Percentiles rank a stretch among this genome's conserved stretches.
Conservation (phyloP, 2,888 invertebrate species). For the Dione vanillae region DNA sequence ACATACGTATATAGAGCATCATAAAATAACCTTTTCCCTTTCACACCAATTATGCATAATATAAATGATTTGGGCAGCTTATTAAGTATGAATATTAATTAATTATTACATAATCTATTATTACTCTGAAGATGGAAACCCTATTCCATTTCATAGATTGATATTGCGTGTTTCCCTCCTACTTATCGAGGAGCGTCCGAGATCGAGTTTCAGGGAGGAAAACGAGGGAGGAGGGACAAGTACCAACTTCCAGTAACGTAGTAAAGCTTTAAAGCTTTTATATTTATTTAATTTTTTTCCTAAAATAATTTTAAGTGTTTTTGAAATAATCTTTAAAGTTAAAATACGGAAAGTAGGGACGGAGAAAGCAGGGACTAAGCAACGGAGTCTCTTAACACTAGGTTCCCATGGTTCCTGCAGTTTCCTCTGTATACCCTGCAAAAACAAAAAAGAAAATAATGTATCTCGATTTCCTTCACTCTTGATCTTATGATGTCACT, state of each 20-base stretch:
- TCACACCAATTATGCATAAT: background rate
- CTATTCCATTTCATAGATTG: conserved; percentile 39
- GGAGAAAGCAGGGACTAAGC: too few relatives aligned
- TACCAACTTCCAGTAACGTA: conserved; percentile 6
- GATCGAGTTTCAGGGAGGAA: conserved; percentile 37
- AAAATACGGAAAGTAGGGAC: too few relatives aligned
- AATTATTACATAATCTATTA: conserved; percentile 33
- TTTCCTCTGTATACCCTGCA: too few relatives aligned
- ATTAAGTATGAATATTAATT: conserved; percentile 22
- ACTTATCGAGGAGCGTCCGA: conserved; percentile 28
- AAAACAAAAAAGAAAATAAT: too few relatives aligned
- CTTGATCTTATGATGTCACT: too few relatives aligned
- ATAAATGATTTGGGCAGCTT: background rate
- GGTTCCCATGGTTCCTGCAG: too few relatives aligned
- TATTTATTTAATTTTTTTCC: too few relatives aligned
- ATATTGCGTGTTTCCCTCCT: conserved; percentile 37
- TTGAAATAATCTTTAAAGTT: too few relatives aligned
- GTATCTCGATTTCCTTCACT: too few relatives aligned
- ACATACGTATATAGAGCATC: background rate
- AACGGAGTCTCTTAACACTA: too few relatives aligned
- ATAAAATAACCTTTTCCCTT: background rate
- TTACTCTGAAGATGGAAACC: conserved; percentile 35
- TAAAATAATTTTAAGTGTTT: too few relatives aligned
- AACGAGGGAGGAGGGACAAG: conserved; percentile 20
- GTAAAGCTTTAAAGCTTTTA: background rate